Conservation (phyloP, 2,888 invertebrate genomes). For the Hemicrepidius hirtus region DNA sequence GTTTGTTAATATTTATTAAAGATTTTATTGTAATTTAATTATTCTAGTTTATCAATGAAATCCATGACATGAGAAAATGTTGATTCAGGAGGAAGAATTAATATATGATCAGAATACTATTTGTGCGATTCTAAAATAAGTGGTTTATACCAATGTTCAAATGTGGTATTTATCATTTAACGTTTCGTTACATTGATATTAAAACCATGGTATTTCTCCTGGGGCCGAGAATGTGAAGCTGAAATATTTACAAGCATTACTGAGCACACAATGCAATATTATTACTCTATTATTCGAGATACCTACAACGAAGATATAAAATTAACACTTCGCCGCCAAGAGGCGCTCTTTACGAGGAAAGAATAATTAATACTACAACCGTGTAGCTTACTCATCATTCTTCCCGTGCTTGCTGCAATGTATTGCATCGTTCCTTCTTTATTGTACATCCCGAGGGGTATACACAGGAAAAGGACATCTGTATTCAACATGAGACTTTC, state of each 20-base stretch:
- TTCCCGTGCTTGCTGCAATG: conserved; percentile 14
- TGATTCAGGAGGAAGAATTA: too few species aligned
- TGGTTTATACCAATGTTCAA: neutral
- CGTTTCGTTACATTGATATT: conserved; percentile 4
- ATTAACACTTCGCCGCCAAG: conserved; percentile 45
- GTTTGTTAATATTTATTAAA: too few species aligned
- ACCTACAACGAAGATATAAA: conserved; percentile 44
- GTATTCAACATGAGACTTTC: conserved; percentile 27
- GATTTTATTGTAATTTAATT: too few species aligned
- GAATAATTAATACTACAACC: conserved; percentile 47
- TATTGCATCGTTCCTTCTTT: conserved; percentile 14
- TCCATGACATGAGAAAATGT: too few species aligned
- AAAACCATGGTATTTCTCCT: conserved; percentile 20
- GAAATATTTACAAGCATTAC: conserved; percentile 37
- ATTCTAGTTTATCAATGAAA: too few species aligned
- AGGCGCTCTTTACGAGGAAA: conserved; percentile 46
- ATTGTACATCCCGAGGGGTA: neutral
- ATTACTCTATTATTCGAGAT: conserved; percentile 40
- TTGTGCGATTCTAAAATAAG: neutral
- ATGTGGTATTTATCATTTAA: neutral
- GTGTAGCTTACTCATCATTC: conserved; percentile 35
- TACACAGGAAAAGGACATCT: conserved; percentile 13
- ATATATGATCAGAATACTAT: too few species aligned
- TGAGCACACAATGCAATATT: conserved; percentile 41
- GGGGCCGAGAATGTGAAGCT: conserved; percentile 28